Percentiles rank a stretch among this genome's conserved stretches.
Conservation (phyloP, 2,113 vertebrate genomes). For the Peromyscus polionotus region DNA sequence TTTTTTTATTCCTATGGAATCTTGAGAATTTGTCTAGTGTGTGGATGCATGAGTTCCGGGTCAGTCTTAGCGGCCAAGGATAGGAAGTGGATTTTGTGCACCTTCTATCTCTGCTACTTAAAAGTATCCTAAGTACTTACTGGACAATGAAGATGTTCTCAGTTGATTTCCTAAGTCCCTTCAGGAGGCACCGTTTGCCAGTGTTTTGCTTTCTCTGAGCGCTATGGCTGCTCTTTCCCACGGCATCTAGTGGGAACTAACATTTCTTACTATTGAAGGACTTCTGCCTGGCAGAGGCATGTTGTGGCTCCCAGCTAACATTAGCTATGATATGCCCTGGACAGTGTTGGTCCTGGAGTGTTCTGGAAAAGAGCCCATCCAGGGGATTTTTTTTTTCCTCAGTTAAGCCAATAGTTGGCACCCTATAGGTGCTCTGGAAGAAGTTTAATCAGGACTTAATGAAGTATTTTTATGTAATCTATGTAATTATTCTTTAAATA, state of each 20-base stretch:
- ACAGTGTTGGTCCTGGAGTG: neutral
- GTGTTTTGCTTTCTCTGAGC: neutral
- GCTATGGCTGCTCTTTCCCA: neutral
- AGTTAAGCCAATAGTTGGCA: neutral
- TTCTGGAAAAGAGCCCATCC: neutral
- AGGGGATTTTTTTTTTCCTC: neutral
- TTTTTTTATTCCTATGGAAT: neutral
- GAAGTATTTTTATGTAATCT: too few relatives aligned
- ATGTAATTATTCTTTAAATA: too few relatives aligned
- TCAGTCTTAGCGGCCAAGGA: neutral
- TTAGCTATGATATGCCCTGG: neutral
- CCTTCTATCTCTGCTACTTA: neutral
- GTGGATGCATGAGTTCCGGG: neutral
- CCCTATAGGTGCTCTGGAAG: neutral
- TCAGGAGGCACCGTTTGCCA: neutral
- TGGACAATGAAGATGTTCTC: neutral
- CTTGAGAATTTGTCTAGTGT: neutral
- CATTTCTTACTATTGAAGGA: neutral
- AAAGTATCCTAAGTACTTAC: neutral
- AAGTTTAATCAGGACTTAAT: too few relatives aligned
- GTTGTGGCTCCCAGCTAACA: neutral
- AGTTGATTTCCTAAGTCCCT: neutral
- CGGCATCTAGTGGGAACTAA: neutral
- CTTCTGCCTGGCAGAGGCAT: neutral
- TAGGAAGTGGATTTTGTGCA: neutral